These are phyloP conservation scores for Ptilonorhynchus violaceus DNA, from an alignment of 2,113 vertebrate species.

Conservation along the genomic window DNA sequence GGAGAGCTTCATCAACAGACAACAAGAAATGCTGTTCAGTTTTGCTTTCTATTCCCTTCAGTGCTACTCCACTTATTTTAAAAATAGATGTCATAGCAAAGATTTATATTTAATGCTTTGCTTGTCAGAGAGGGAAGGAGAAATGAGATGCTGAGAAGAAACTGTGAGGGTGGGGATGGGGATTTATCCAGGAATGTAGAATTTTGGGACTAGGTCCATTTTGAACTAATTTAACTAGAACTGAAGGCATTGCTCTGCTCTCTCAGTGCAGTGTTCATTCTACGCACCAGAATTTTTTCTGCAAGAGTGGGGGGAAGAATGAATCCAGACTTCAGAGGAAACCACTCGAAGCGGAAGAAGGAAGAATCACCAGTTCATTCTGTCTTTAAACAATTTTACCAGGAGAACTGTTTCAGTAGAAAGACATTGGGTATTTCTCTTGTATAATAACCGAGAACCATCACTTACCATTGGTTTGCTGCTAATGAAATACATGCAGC, in stretches of 20 bases:
- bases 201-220: neutral
- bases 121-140: neutral
- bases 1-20: neutral
- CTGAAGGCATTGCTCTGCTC: neutral
- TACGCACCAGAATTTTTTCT: neutral
- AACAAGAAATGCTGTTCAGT: neutral
- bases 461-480: neutral
- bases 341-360: neutral
- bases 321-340: neutral
- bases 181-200: neutral
- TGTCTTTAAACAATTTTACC: neutral
- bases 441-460: neutral
- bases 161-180: neutral
- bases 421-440: neutral
- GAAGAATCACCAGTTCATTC: neutral
- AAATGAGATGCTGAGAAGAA: neutral
- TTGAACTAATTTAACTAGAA: neutral
- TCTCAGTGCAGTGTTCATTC: neutral
- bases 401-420: neutral
- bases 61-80: neutral
- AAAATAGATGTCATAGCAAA: constrained; percentile 26
- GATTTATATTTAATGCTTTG: constrained; percentile 17
- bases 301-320: neutral
- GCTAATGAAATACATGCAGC: neutral
- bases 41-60: constrained; percentile 1